Evolutionary conservation across 2,888 invertebrate species (phyloP), one percentile per base, ranked within the genome.

Genomic region (Synanthedon formicaeformis): DNA sequence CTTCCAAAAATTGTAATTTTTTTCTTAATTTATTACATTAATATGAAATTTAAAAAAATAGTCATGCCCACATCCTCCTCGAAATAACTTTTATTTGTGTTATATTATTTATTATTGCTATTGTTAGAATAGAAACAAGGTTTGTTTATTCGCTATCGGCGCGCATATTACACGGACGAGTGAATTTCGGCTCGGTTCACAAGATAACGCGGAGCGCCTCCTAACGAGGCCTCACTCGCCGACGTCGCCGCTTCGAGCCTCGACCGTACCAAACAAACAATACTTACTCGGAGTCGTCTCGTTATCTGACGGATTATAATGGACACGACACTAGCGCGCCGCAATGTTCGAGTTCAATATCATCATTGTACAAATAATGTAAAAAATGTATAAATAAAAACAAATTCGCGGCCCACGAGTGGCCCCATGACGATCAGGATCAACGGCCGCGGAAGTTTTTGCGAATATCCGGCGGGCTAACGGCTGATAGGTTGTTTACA

Each of bases 131-230:
- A 34, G 34, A 34, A 14, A 45, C 45, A 14, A 49, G 8, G 49
- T 49, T 12, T 53, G 60, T 60, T 61, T 60, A 60, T 66, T 67
- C 61, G 68, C 72, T 74, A 78, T 72, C 71, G 69, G 60, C 67
- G 67, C 67, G 69, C 67, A 67, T 65, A 76, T 77, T 77, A 80
- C 72, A 78, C 73, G 75, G 73, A 60, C 70, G 75, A 78, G 68
- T 72, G 71, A 74, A 69, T 78, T 81, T 75, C 72, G 73, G 70
- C 71, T 71, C 69, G 67, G 75, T 72, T 73, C 64, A 65, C 66
- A 71, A 77, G 78, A 83, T 82, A 82, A 77, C 71, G 69, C 72
- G 69, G 66, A 73, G 78, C 79, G 78, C 81, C 81, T 81, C 78
- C 81, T 78, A 72, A 71, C 71, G 73, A 69, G 83, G 83, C 81